A percentile compares a stretch with the other conserved stretches of the same genome.
Conservation (phyloP, 2,113 vertebrate species). For the Cettia cetti region DNA sequence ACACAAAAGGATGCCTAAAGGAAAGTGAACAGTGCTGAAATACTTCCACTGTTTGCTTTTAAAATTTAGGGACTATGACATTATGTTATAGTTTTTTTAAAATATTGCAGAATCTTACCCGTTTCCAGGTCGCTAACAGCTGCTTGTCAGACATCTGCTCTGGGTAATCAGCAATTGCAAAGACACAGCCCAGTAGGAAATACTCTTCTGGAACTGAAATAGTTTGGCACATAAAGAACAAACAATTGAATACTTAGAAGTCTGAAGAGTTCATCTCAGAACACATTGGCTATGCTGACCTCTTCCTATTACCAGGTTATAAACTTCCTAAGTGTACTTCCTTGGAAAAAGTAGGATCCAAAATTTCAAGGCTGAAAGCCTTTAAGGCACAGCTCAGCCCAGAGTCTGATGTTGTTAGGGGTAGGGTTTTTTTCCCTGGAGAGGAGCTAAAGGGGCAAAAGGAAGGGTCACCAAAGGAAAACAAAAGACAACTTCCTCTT, state of each 20-base stretch:
- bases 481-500: background rate
- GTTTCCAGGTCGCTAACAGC: slow-evolving; percentile 92
- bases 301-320: background rate
- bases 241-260: background rate
- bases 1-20: background rate
- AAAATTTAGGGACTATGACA: background rate
- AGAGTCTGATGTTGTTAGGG: background rate
- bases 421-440: background rate
- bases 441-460: background rate
- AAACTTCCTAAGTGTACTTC: background rate
- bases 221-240: background rate
- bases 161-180: slow-evolving; percentile 94
- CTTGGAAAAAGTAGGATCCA: background rate
- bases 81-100: background rate
- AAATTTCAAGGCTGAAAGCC: background rate
- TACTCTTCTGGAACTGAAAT: slow-evolving; percentile 88
- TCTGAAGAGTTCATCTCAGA: background rate
- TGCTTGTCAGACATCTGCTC: slow-evolving; percentile 98
- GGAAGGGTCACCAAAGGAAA: background rate
- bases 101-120: slow-evolving; percentile 74
- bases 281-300: background rate
- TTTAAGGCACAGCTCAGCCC: background rate
- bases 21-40: background rate
- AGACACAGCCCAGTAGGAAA: slow-evolving; percentile 92
- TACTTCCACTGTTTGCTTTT: background rate